A percentile compares a stretch with the other conserved stretches of the same genome.
Conservation (phyloP, 2,797 vertebrate genomes). For the Mastacembelus armatus region DNA sequence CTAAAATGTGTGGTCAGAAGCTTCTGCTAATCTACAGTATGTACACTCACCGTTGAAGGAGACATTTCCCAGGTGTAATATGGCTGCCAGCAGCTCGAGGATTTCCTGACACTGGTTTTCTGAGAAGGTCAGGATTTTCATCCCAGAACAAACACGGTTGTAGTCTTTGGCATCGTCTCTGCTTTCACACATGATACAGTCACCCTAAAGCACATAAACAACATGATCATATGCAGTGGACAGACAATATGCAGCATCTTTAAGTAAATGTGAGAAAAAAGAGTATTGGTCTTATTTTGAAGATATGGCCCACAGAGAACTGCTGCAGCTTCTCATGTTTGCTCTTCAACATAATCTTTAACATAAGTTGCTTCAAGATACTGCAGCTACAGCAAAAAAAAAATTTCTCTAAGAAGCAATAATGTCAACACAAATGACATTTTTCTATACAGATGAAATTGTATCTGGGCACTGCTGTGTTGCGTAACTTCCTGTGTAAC, state of each 20-base stretch:
- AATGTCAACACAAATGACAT: too few species aligned
- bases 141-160: slow-evolving; percentile 83
- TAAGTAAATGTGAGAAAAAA: background rate
- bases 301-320: slow-evolving; percentile 93
- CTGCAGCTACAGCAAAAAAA: too few species aligned
- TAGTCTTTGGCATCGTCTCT: slow-evolving; percentile 88
- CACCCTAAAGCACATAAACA: slow-evolving; percentile 82
- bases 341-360: too few species aligned
- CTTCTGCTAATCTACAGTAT: background rate
- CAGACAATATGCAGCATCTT: background rate
- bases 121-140: slow-evolving; percentile 92
- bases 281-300: too few species aligned
- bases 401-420: too few species aligned
- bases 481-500: too few species aligned
- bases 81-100: slow-evolving; percentile 89
- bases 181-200: slow-evolving; percentile 83
- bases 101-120: slow-evolving; percentile 89
- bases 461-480: too few species aligned
- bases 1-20: background rate
- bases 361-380: too few species aligned
- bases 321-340: slow-evolving; percentile 97
- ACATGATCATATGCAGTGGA: background rate
- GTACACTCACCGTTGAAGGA: slow-evolving; percentile 86
- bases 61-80: slow-evolving; percentile 94
- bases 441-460: too few species aligned